Evolutionary conservation across 2,113 vertebrate species (phyloP), one percentile per base, ranked within the genome.

Genomic region (Oncorhynchus mykiss): DNA sequence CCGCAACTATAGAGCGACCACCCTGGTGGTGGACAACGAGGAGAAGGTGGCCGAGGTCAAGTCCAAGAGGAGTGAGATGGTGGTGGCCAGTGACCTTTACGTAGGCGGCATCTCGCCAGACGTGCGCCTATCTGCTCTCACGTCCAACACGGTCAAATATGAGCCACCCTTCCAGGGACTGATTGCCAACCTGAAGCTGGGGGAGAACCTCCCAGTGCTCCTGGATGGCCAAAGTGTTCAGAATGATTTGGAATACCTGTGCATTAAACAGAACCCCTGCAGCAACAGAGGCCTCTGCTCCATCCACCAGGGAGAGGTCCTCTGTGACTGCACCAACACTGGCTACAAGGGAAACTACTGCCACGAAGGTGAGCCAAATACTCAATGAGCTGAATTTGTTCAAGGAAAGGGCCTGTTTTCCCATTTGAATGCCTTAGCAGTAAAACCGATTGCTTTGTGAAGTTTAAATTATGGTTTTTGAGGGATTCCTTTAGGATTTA

Each of bases 111-210:
- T 98, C 85, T 95, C 97, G 0, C 96, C 96, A 0, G 97, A 98
- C 8, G 95, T 98, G n/a, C 95, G 96, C 3, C 95, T 98, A 14
- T 98, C 96, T 0, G 96, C 95, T 14, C 92, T 98, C 72, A 97
- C 96, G 0, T 96, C 96, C 80, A 97, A 96, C 94, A 96, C 95
- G 0, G 96, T 96, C 57, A 98, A 98, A 87, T 97, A 97, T n/a
- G 96, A 98, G 90, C 94, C 94, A 3, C 96, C 96, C 0, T 97
- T 96, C 91, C 93, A 88, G 1, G 97, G 97, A 18, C 86, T 97
- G 34, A 89, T 98, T 77, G 94, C 92, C 84, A 95, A 96, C 88
- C 87, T 98, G 76, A 95, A 95, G 85, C 80, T 98, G 77, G 96
- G 95, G 2, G 97, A 96, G 73, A 92, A 87, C 0, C 90, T 94